Evolutionary conservation across 2,797 vertebrate genomes (phyloP), one percentile per base, ranked within the genome.

Genomic region (Rhinella marina): DNA sequence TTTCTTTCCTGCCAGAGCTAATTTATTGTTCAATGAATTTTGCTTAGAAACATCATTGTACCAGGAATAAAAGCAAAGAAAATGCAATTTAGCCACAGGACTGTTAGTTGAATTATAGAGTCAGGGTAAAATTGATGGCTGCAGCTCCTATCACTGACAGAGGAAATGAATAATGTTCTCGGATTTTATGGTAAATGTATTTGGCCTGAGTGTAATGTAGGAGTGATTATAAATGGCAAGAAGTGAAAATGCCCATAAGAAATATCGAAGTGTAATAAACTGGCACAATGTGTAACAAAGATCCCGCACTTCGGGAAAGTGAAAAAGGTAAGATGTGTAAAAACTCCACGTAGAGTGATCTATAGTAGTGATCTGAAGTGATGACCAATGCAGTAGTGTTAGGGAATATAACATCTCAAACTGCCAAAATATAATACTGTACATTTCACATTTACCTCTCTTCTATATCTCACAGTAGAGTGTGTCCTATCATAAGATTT

Each of bases 141-240:
- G 70, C 29, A 77, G 88, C 84, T 86, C 73, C 48, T 89, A 89
- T 89, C 88, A 86, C 29, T 86, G 88, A 89, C 72, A 79, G 88
- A 86, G 88, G 88, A 89, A 86, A 89, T 89, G 88, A 89, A 82
- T 89, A 89, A 89, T 86, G 88, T 89, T 70, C 78, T 25, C 84
- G 83, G 84, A 89, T 82, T 82, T 89, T 89, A 77, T 83, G 61
- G 80, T 89, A 89, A 89, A 89, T 68, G 84, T 82, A 83, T 82
- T 89, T 86, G 84, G 88, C 84, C 70, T 29, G 59, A 86, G 84
- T 29, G 68, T 86, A 89, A 89, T 86, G 73, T 83, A 86, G n/a
- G 80, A 83, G 79, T 86, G 84, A 86, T 86, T 89, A 89, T 76
- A 89, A 89, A 82, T 86, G 79, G 86, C 88, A 86, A 78, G 80